Conservation (phyloP, 2,888 invertebrate genomes). For the Megalurothrips usitatus region DNA sequence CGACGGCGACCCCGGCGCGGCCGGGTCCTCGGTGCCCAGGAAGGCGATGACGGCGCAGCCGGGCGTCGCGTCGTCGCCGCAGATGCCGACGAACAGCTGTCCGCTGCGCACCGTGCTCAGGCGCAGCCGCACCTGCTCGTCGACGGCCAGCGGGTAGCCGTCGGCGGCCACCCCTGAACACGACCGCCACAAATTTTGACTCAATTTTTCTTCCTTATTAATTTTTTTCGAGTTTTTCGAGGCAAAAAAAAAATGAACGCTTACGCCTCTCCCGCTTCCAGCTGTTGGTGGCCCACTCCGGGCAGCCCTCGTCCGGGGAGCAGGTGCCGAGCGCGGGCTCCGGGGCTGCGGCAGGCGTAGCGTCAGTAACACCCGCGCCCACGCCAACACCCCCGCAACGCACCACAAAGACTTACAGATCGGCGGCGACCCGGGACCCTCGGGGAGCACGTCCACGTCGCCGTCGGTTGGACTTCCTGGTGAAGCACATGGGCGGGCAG, state of each 20-base stretch:
- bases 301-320: background rate
- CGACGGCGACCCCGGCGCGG: background rate
- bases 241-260: background rate
- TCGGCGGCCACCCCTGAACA: background rate
- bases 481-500: background rate
- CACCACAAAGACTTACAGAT: background rate
- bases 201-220: no score
- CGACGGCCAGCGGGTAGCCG: conserved; percentile 8
- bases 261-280: background rate
- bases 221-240: background rate
- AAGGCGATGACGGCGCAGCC: background rate
- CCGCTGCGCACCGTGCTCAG: background rate
- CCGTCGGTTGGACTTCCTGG: background rate
- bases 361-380: background rate
- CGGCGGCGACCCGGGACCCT: background rate
- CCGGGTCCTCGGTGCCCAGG: background rate
- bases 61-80: background rate
- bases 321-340: background rate
- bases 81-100: background rate
- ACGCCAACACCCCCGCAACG: background rate
- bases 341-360: background rate
- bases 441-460: background rate
- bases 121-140: conserved; percentile 17
- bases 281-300: background rate
- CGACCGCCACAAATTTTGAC: no score